phyloP scores from a whole-genome alignment of 2,797 vertebrate species.

The Leuciscus waleckii region DNA sequence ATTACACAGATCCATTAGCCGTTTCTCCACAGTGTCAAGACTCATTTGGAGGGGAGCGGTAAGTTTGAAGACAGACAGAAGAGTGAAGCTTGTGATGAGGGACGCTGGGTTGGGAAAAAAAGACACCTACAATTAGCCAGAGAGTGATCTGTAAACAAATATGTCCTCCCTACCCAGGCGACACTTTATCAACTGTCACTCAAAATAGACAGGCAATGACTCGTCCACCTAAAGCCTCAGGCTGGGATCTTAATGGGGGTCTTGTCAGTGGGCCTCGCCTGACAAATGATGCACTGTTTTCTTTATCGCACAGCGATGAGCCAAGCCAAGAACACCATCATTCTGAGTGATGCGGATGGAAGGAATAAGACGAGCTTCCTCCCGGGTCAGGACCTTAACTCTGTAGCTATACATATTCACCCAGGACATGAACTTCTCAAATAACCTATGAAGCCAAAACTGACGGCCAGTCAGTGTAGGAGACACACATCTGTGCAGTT shows the following conservation, averaged over 20 bases:
- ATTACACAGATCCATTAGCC: conserved; percentile 99
- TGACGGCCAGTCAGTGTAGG: conserved; percentile 23
- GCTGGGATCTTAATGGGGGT: conserved; percentile 54
- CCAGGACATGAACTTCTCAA: conserved; percentile 26
- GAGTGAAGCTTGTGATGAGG: conserved; percentile 83
- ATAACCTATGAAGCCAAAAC: conserved; percentile 3
- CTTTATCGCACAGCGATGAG: conserved; percentile 31
- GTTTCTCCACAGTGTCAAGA: conserved; percentile 99
- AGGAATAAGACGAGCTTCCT: conserved; percentile 45
- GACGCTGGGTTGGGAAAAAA: conserved; percentile 62
- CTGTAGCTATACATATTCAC: conserved; percentile 23
- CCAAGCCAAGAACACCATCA: conserved; percentile 10
- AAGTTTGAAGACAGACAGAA: conserved; percentile 76
- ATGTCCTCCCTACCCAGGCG: conserved; percentile 65
- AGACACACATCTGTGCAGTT: conserved; percentile 3
- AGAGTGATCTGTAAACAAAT: conserved; percentile 78
- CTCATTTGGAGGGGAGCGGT: conserved; percentile 96
- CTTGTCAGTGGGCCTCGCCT: conserved; percentile 32
- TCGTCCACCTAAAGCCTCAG: conserved; percentile 61
- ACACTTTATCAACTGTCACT: conserved; percentile 79
- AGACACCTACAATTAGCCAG: conserved; percentile 74
- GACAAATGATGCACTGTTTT: conserved; percentile 49
- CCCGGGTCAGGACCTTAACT: conserved; percentile 42
- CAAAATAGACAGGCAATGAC: conserved; percentile 61
- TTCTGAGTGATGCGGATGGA: conserved; percentile 37